These are phyloP conservation scores for Oceanites oceanicus DNA, from an alignment of 2,113 vertebrate species.

Conservation along the genomic window DNA sequence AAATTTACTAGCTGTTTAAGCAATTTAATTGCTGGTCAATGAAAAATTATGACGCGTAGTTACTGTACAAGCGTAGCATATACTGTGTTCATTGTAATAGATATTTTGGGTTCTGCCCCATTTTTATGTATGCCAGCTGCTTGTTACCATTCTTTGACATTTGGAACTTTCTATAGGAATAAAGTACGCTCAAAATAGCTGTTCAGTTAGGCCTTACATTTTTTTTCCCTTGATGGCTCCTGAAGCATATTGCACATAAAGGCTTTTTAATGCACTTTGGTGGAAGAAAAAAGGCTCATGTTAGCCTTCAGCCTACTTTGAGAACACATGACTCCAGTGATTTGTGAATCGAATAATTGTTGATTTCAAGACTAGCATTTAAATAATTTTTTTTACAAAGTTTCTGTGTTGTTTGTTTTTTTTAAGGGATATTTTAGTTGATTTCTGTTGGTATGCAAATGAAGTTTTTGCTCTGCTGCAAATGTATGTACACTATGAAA, in stretches of 20 bases:
- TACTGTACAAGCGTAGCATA: neutral
- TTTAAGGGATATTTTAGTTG: neutral
- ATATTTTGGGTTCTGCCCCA: constrained; percentile 15
- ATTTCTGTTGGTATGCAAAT: neutral
- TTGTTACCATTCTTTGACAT: neutral
- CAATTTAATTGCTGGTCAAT: neutral
- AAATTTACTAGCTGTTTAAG: neutral
- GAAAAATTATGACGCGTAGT: neutral
- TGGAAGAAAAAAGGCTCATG: neutral
- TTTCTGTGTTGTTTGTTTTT: neutral
- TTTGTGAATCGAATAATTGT: neutral
- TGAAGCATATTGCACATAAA: neutral
- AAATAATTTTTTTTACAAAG: neutral
- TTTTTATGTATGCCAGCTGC: constrained; percentile 14
- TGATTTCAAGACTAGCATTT: neutral
- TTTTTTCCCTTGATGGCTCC: neutral
- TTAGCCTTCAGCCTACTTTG: neutral
- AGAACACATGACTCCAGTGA: neutral
- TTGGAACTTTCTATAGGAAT: constrained; percentile 23
- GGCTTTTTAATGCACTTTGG: neutral
- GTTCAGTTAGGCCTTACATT: neutral
- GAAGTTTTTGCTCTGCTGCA: neutral
- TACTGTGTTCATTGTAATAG: neutral
- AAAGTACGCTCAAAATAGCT: constrained; percentile 8
- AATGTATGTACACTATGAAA: neutral